A percentile compares a stretch with the other conserved stretches of the same genome.
Evolutionary conservation across 2,113 vertebrate genomes (phyloP).

Genomic region (Muntiacus muntjak): DNA sequence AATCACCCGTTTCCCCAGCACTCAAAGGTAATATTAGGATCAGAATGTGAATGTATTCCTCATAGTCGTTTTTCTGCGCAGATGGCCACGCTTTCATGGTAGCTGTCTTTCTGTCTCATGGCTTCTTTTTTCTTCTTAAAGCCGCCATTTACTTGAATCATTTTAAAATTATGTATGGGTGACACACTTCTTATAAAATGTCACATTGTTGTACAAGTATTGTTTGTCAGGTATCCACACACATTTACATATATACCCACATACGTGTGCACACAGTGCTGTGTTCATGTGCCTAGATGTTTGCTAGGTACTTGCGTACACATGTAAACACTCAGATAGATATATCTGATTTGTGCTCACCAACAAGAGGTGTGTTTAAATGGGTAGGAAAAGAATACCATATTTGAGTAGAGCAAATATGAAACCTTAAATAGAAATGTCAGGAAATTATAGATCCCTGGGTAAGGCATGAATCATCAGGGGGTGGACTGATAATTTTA

Average conservation of each 20-base stretch:
- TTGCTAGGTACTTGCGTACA: background rate
- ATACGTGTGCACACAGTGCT: background rate
- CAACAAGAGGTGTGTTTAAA: background rate
- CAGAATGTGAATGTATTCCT: background rate
- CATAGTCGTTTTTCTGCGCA: background rate
- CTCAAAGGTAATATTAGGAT: background rate
- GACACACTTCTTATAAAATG: background rate
- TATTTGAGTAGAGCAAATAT: background rate
- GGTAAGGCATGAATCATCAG: background rate
- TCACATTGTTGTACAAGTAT: background rate
- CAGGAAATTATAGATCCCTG: background rate
- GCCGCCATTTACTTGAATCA: background rate
- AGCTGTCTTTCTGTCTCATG: background rate
- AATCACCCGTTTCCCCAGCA: background rate
- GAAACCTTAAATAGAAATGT: background rate
- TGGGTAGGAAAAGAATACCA: background rate
- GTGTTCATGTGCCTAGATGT: background rate
- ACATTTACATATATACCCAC: background rate
- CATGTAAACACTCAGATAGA: background rate
- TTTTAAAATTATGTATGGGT: background rate
- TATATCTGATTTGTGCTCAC: background rate
- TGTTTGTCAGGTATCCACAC: background rate
- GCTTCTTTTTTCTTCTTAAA: background rate
- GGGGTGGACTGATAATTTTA: background rate
- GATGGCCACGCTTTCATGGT: background rate